Conservation (phyloP, 2,888 invertebrate species). For the Dione juno region DNA sequence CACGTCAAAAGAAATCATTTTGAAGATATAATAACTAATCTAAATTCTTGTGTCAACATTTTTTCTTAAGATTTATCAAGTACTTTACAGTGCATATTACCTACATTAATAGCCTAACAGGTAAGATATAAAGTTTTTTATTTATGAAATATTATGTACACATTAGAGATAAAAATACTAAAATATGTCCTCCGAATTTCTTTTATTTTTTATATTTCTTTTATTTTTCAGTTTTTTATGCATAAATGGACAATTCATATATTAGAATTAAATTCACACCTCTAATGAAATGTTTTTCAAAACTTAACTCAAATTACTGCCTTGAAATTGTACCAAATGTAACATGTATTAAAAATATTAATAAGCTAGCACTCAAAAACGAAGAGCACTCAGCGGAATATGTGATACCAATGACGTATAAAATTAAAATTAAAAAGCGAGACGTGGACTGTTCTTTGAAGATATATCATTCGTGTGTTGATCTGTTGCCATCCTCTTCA, state of each 20-base stretch:
- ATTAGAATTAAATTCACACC: constrained; percentile 68
- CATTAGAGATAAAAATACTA: neutral
- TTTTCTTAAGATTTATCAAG: neutral
- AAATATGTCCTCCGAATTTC: neutral
- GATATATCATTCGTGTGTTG: constrained; percentile 73
- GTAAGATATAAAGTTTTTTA: neutral
- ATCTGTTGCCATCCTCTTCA: constrained; percentile 53
- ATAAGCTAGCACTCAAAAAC: constrained; percentile 65
- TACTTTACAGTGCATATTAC: constrained; percentile 5
- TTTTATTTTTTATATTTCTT: constrained; percentile 44
- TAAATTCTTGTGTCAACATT: neutral
- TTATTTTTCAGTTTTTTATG: constrained; percentile 45
- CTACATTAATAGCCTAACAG: neutral
- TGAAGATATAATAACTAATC: neutral
- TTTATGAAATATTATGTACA: neutral
- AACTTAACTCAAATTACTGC: constrained; percentile 58
- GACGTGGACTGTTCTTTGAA: constrained; percentile 49
- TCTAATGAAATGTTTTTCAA: constrained; percentile 55
- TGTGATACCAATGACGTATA: constrained; percentile 69
- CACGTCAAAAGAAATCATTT: constrained; percentile 7
- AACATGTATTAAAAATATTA: constrained; percentile 61
- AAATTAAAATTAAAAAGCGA: constrained; percentile 64
- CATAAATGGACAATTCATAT: constrained; percentile 63
- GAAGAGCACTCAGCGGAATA: constrained; percentile 62
- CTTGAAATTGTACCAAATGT: constrained; percentile 73